Base-by-base conservation (phyloP, 2,797 vertebrate genomes). In the Decapterus maruadsi region DNA sequence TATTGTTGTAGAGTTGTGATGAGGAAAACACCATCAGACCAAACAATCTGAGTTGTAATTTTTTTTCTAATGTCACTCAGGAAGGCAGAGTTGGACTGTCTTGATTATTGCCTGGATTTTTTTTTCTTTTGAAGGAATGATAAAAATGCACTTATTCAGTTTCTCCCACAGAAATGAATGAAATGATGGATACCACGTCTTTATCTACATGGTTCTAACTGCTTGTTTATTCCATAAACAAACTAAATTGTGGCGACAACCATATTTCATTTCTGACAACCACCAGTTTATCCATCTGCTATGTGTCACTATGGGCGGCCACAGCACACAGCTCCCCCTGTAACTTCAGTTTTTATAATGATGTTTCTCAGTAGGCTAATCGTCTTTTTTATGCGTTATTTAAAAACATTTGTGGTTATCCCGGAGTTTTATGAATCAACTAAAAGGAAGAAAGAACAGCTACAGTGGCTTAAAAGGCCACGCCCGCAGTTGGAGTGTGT, bases 1-100 rank as follows among this genome's bases (percentile, higher is more conserved):
- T 71, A 42, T 1, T 53, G 5, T 34, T 13, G 34, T 43, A 38
- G 19, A 40, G 40, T 19, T 8, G 11, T 31, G 10, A 16, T 68
- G 12, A 56, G 22, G n/a, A 68, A 63, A 55, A 58, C 5, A 6
- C 46, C 22, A 40, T 64, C 68, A 46, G 64, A 55, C 48, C 38
- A 51, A 53, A 55, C 50, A 40, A 42, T 61, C 66, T 68, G 68
- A 53, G 60, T 11, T 75, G 78, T 3, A 36, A 68, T 26, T 73
- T 72, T 36, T 72, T 36, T 54, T 34, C 12, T 62, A 17, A 56
- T 72, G 45, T 64, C 43, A 70, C 60, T 42, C 54, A 48, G 56
- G 40, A 71, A 65, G n/a, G 46, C 65, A 17, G 54, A 64, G 68
- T 13, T 13, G 45, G 45, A 48, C 7, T 20, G 10, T 50, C n/a